Conservation (phyloP, 2,797 vertebrate genomes). For the Cryptoprocta ferox region DNA sequence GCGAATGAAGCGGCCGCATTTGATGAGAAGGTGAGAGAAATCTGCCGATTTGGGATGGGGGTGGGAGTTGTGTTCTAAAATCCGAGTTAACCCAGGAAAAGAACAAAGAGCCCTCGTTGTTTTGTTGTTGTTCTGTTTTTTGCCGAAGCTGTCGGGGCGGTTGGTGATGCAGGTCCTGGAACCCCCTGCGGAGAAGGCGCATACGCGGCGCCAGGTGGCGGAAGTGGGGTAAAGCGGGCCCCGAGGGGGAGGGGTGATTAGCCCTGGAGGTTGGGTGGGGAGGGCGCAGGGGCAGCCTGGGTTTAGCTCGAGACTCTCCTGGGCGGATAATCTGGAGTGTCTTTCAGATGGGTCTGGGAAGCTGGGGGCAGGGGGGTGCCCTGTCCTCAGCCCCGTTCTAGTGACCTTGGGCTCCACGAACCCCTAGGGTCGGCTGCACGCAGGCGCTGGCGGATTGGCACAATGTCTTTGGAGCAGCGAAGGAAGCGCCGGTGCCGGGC, state of each 20-base stretch:
- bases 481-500: background rate
- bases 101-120: conserved; percentile 2
- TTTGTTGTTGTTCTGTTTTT: background rate
- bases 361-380: background rate
- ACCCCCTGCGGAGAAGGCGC: background rate
- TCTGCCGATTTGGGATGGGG: background rate
- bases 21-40: background rate
- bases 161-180: background rate
- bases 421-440: background rate
- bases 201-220: accelerated
- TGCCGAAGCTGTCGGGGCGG: background rate
- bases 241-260: background rate
- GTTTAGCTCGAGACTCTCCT: background rate
- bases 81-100: background rate
- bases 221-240: background rate
- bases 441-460: background rate
- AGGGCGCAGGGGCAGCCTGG: accelerated
- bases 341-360: background rate
- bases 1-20: background rate
- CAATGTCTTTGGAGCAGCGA: background rate
- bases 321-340: background rate
- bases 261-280: background rate
- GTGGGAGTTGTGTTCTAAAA: background rate
- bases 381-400: background rate
- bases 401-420: background rate